These are phyloP conservation scores for Drosophila nr. fundita DNA, from an alignment of 2,888 invertebrate species.

Conservation along the genomic window DNA sequence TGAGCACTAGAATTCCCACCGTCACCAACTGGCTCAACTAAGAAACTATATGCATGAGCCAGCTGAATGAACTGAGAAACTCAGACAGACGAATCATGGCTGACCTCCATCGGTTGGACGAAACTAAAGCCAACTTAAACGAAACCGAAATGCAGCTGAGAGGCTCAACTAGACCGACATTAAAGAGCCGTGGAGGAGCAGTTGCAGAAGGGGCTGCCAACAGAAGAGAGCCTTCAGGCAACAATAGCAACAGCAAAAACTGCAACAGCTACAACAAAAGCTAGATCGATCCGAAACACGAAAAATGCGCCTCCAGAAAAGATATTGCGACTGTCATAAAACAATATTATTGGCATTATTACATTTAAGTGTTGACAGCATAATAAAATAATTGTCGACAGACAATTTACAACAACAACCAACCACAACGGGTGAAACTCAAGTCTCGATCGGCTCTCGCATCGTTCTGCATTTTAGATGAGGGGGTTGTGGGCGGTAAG, in stretches of 20 bases:
- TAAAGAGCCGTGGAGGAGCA: conserved; percentile 64
- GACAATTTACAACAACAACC: conserved; percentile 76
- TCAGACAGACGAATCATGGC: conserved; percentile 66
- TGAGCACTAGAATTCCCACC: conserved; percentile 72
- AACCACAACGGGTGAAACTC: conserved; percentile 49
- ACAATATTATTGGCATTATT: conserved; percentile 83
- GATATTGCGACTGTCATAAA: conserved; percentile 79
- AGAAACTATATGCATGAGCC: conserved; percentile 49
- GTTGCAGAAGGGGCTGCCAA: conserved; percentile 12
- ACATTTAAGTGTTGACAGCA: conserved; percentile 84
- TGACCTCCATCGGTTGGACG: conserved; percentile 69
- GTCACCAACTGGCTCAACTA: conserved; percentile 41
- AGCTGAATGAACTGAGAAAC: conserved; percentile 27
- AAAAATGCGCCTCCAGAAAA: conserved; percentile 68
- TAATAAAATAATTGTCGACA: conserved; percentile 84
- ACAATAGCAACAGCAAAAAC: conserved; percentile 25
- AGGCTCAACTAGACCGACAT: conserved; percentile 75
- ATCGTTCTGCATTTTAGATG: conserved; percentile 38
- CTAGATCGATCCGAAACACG: conserved; percentile 51
- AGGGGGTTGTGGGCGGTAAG: not conserved
- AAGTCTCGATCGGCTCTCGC: conserved; percentile 43
- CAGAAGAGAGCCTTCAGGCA: conserved; percentile 49
- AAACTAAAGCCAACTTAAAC: conserved; percentile 63
- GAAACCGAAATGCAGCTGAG: conserved; percentile 72
- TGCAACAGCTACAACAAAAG: conserved; percentile 21